Evolutionary conservation across 1,140 invertebrate species (phyloP).

Genomic region (Papilio polytes): DNA sequence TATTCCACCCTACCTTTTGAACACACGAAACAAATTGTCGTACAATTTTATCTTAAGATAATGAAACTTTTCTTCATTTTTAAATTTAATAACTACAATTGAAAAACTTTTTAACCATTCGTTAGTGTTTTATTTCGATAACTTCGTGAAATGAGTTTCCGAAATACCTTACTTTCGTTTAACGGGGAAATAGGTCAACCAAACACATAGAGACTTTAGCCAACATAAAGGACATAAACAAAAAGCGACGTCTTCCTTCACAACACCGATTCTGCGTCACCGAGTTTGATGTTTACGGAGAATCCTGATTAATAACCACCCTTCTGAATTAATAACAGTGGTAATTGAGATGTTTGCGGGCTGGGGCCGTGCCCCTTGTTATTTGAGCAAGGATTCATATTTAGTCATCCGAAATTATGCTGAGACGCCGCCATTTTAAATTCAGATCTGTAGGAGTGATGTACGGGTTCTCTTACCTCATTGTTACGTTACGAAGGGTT

Average conservation of each 20-base stretch:
- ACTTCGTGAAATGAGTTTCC: no score
- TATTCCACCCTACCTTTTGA: neutral
- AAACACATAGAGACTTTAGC: neutral
- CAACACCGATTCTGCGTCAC: slow-evolving; percentile 45
- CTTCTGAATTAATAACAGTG: slow-evolving; percentile 66
- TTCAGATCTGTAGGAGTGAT: slow-evolving; percentile 43
- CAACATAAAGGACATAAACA: neutral
- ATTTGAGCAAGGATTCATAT: slow-evolving; percentile 58
- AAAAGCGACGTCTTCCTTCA: slow-evolving; percentile 14
- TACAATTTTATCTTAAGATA: neutral
- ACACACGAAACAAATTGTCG: neutral
- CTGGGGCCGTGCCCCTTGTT: slow-evolving; percentile 51
- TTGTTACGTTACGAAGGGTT: slow-evolving; percentile 15
- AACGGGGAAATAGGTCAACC: no score
- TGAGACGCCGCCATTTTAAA: slow-evolving; percentile 59
- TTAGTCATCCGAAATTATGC: slow-evolving; percentile 63
- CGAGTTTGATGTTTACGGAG: slow-evolving; percentile 50
- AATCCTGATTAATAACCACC: slow-evolving; percentile 62
- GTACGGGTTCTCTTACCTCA: slow-evolving; percentile 33
- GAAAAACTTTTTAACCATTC: no score
- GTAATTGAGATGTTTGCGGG: slow-evolving; percentile 73
- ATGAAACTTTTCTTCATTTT: no score
- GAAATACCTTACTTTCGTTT: no score
- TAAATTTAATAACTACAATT: no score
- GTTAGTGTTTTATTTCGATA: no score